Evolutionary conservation across 2,797 vertebrate species (phyloP).

Genomic region (Argyrosomus regius): DNA sequence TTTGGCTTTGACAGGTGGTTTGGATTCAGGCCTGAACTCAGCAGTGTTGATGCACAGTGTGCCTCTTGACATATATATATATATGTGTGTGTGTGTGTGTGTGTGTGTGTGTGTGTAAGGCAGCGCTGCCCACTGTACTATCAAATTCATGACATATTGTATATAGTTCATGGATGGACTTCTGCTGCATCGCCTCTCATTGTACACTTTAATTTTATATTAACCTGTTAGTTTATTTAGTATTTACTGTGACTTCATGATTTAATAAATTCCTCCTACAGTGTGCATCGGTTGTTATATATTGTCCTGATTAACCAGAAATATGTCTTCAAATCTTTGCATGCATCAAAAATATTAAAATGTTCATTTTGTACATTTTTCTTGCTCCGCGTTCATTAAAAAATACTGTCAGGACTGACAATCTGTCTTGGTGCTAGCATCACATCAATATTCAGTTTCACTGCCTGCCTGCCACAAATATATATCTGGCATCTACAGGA

Average conservation of each 20-base stretch:
- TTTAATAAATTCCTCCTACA: not conserved
- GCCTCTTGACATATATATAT: not conserved
- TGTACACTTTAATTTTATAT: conserved; percentile 29
- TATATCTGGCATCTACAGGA: conserved; percentile 44
- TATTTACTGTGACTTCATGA: conserved; percentile 11
- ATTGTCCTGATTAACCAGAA: not conserved
- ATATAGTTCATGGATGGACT: not conserved
- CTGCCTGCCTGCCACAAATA: conserved; percentile 44
- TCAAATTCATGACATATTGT: not conserved
- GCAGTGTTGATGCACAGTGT: not conserved
- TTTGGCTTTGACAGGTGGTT: not conserved
- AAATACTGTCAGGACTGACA: conserved; percentile 38
- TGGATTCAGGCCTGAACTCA: not conserved
- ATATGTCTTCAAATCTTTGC: not conserved
- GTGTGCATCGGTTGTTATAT: not conserved
- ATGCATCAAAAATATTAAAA: conserved; percentile 8
- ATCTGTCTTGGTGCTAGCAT: conserved; percentile 20
- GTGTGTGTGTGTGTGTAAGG: not conserved
- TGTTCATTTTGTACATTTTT: conserved; percentile 1
- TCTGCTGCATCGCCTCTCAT: not conserved
- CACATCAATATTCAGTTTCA: conserved; percentile 70
- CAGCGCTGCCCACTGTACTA: not conserved
- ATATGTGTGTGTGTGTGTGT: too few relatives aligned
- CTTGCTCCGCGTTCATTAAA: conserved; percentile 17
- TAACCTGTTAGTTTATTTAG: conserved; percentile 28